Conservation (phyloP, 2,888 invertebrate genomes). For the Agriopis aurantiaria region DNA sequence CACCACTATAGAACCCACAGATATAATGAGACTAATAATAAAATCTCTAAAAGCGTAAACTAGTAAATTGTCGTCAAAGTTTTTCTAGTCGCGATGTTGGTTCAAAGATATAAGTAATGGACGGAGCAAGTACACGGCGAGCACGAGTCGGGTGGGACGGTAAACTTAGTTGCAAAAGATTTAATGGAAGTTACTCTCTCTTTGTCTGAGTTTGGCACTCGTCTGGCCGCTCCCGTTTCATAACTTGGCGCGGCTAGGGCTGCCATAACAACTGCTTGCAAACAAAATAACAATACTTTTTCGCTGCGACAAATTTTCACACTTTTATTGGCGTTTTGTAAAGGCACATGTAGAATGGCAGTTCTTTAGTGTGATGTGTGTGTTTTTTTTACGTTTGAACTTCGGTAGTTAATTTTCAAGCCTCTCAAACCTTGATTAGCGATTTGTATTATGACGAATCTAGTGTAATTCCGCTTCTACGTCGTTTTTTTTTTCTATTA, state of each 20-base stretch:
- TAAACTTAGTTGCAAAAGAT: slow-evolving; percentile 83
- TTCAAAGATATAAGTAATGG: slow-evolving; percentile 40
- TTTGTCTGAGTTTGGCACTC: slow-evolving; percentile 82
- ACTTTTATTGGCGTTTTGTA: slow-evolving; percentile 21
- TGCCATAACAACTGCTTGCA: slow-evolving; percentile 46
- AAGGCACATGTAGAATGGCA: neutral
- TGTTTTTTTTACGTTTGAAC: neutral
- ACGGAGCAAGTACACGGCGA: slow-evolving; percentile 46
- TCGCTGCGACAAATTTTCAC: slow-evolving; percentile 27
- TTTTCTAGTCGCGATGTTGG: slow-evolving; percentile 42
- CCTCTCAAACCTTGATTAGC: neutral
- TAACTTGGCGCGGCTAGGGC: slow-evolving; percentile 69
- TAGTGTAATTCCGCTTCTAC: no score
- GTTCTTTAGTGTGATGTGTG: neutral
- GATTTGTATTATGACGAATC: neutral
- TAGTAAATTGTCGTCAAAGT: slow-evolving; percentile 36
- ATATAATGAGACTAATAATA: neutral
- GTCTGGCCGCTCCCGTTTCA: slow-evolving; percentile 76
- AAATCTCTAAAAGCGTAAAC: slow-evolving; percentile 19
- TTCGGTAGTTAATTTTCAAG: neutral
- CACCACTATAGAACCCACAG: no score
- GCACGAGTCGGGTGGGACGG: slow-evolving; percentile 71
- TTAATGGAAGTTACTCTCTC: slow-evolving; percentile 84
- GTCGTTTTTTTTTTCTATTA: no score
- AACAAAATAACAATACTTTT: neutral